Conservation (phyloP, 2,113 vertebrate species). For the Sprattus sprattus region DNA sequence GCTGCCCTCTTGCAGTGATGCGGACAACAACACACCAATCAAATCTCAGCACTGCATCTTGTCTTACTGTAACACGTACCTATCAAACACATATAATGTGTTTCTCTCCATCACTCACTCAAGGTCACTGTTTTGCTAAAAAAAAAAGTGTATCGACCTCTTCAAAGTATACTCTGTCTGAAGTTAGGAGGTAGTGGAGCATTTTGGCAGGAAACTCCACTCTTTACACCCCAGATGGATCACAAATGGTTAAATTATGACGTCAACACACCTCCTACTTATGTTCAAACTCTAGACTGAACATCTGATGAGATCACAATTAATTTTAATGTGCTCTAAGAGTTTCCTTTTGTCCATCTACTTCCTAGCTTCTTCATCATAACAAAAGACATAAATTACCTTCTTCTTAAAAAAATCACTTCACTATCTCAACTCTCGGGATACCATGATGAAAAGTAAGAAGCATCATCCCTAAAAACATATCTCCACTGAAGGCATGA, state of each 20-base stretch:
- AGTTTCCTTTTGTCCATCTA: slow-evolving; percentile 3
- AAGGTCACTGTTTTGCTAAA: neutral
- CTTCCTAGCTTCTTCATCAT: neutral
- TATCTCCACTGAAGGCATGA: slow-evolving; percentile 44
- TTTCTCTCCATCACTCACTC: neutral
- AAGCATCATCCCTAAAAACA: slow-evolving; percentile 54
- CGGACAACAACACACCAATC: neutral
- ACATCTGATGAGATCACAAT: neutral
- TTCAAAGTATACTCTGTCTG: neutral
- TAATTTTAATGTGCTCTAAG: neutral
- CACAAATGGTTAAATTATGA: neutral
- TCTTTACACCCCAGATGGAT: neutral
- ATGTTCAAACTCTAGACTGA: slow-evolving; percentile 1
- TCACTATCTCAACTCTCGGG: neutral
- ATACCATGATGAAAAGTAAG: slow-evolving; percentile 24
- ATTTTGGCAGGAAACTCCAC: slow-evolving; percentile 10
- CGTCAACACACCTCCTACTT: neutral
- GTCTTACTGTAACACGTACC: slow-evolving; percentile 12
- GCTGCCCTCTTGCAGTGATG: neutral
- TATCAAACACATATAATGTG: neutral
- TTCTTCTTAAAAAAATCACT: slow-evolving; percentile 25
- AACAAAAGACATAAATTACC: slow-evolving; percentile 26
- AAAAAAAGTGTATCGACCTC: neutral
- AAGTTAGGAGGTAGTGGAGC: neutral
- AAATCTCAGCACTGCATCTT: slow-evolving; percentile 24